Evolutionary conservation across 2,797 vertebrate species (phyloP), one percentile per base, ranked within the genome.

Genomic region (Lophius americanus): DNA sequence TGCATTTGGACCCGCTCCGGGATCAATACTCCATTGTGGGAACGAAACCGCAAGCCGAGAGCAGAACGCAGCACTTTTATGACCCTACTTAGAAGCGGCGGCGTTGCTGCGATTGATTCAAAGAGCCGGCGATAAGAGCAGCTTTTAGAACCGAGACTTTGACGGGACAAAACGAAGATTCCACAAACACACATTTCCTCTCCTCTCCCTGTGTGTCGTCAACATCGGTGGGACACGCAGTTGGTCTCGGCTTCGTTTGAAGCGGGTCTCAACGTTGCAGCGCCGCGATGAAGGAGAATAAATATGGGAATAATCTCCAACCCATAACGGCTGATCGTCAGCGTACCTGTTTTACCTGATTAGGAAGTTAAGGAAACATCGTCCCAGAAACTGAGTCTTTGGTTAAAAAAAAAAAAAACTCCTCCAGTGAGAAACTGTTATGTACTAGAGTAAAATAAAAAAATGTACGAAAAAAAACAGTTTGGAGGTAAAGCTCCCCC

Each of bases 1-100:
- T 60, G 42, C 43, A 47, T 58, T 66, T 42, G 61, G 53, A 61
- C 51, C 59, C 38, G 23, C 54, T 71, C 63, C 47, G 35, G 66
- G 67, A 58, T 85, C 82, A 78, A 84, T 85, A 76, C 49, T 61
- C 14, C 1, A 65, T 76, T 79, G 71, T 51, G 57, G 43, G 41
- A 68, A 71, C 51, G 38, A 71, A 68, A 76, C 68, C 54, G 56
- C 10, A 70, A 58, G 70, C 56, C 54, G 50, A 66, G 52, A 74
- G 59, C 72, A 10, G 50, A 60, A 68, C 73, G 78, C 60, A 70
- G 51, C 49, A 14, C 51, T 68, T 70, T 47, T 37, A 72, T 54
- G 51, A 68, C 47, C 68, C 37, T 48, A 71, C 39, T 78, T 59
- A 68, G 14, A 54, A 50, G 23, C 43, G n/a, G 10, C 46, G 39